These are phyloP conservation scores for Athripsodes cinereus DNA, from an alignment of 2,888 invertebrate species.

Conservation along the genomic window DNA sequence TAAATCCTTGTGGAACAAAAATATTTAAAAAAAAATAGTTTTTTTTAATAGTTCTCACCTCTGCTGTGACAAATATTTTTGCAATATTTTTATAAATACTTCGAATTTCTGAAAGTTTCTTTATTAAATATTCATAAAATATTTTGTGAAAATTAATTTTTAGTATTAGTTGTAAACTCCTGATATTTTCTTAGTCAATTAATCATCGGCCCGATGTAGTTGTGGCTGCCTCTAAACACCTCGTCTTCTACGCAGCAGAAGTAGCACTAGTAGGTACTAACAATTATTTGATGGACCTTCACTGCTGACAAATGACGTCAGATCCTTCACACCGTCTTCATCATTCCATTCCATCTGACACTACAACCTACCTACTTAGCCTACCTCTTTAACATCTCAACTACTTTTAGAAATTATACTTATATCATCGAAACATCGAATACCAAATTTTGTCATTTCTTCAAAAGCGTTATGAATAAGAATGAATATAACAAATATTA, in stretches of 20 bases:
- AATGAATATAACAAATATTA: too few species aligned
- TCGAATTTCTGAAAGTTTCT: too few species aligned
- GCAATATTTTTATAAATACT: too few species aligned
- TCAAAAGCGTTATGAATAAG: too few species aligned
- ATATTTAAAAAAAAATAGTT: too few species aligned
- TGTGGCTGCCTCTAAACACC: constrained; percentile 20
- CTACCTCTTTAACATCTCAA: neutral
- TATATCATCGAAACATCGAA: constrained; percentile 1
- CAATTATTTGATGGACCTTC: constrained; percentile 24
- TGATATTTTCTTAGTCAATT: constrained; percentile 10
- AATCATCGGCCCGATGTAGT: constrained; percentile 14
- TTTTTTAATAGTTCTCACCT: too few species aligned
- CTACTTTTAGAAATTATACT: neutral
- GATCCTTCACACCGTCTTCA: constrained; percentile 22
- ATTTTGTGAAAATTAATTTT: too few species aligned
- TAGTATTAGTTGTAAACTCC: too few species aligned
- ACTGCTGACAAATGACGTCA: constrained; percentile 26
- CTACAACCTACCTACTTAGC: neutral
- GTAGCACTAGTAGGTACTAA: constrained; percentile 4
- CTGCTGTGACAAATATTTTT: too few species aligned
- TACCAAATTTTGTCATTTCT: too few species aligned
- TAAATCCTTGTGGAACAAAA: too few species aligned
- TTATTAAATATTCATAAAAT: too few species aligned
- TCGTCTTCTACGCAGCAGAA: constrained; percentile 15
- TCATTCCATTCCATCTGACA: constrained; percentile 2